These are phyloP conservation scores for Pentalonia nigronervosa DNA, from an alignment of 1,140 invertebrate genomes.

Conservation along the genomic window DNA sequence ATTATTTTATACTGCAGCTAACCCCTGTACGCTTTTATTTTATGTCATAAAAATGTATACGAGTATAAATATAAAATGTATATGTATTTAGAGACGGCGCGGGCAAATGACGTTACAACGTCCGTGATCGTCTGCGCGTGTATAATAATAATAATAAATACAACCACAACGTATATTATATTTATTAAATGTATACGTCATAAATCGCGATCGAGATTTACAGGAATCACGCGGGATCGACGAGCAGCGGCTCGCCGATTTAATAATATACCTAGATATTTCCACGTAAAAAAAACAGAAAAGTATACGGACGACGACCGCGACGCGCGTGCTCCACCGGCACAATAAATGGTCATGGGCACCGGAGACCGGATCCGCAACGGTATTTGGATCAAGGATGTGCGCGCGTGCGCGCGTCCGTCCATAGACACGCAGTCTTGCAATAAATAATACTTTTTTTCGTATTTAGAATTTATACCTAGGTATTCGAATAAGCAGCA, in stretches of 20 bases:
- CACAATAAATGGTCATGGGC: slow-evolving; percentile 41
- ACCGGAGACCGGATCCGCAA: slow-evolving; percentile 32
- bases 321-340: slow-evolving; percentile 16
- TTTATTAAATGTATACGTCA: background rate
- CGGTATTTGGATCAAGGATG: slow-evolving; percentile 57
- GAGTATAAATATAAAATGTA: background rate
- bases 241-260: background rate
- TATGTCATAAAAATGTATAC: slow-evolving; percentile 9
- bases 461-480: background rate
- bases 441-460: background rate
- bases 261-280: background rate
- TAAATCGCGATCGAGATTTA: slow-evolving; percentile 21
- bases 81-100: too few relatives aligned
- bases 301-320: background rate
- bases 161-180: background rate
- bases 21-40: background rate
- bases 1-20: background rate
- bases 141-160: background rate
- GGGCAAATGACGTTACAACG: too few relatives aligned
- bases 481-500: background rate
- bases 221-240: background rate
- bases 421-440: background rate
- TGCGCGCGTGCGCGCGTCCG: background rate
- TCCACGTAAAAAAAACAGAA: slow-evolving; percentile 21
- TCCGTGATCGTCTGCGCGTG: background rate